phyloP scores from a whole-genome alignment of 2,113 vertebrate species.

The Lontra canadensis region DNA sequence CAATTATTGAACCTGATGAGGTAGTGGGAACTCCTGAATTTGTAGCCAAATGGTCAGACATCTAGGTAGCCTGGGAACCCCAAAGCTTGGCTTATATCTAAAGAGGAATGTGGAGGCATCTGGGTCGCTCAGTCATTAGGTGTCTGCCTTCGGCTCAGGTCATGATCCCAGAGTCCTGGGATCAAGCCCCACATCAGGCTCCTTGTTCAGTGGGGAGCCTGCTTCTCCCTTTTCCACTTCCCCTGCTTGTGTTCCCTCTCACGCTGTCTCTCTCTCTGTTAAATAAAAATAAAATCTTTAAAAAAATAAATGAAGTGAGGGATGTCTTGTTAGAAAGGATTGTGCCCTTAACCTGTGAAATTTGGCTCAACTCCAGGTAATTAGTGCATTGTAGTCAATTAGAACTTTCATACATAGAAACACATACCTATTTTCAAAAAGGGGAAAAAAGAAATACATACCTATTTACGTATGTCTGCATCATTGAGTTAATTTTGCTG shows the following conservation, averaged over 20 bases:
- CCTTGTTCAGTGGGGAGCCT: no score
- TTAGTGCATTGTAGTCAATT: neutral
- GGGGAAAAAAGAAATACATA: neutral
- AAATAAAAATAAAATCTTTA: no score
- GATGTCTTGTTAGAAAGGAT: neutral
- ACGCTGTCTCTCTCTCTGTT: no score
- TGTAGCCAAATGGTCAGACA: neutral
- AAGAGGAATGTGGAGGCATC: neutral
- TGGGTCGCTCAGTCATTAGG: no score
- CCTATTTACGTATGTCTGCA: neutral
- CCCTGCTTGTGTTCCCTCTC: no score
- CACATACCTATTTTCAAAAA: neutral
- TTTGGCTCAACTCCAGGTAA: neutral
- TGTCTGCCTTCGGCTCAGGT: no score
- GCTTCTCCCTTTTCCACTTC: no score
- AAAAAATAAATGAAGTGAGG: neutral
- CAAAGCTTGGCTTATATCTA: neutral
- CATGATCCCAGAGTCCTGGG: no score
- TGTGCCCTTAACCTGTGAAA: neutral
- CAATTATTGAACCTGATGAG: neutral
- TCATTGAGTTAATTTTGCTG: neutral
- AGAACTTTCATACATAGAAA: neutral
- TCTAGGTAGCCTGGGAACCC: neutral
- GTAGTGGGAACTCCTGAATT: neutral
- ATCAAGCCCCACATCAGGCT: no score